Evolutionary conservation across 2,797 vertebrate genomes (phyloP).

Genomic region (Oceanodroma leucorhoa): DNA sequence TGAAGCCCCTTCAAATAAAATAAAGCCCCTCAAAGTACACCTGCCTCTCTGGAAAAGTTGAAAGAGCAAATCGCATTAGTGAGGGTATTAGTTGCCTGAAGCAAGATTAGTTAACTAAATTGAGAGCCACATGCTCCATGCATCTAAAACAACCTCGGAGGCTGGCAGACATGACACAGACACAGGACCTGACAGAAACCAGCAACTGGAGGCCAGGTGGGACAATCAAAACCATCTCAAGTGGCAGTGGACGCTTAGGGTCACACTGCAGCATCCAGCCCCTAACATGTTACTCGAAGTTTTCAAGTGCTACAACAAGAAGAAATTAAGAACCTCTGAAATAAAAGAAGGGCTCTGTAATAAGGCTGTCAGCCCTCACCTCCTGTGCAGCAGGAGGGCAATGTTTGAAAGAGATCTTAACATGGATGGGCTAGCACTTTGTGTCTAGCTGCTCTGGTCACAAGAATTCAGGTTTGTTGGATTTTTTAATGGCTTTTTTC

Average conservation of each 20-base stretch:
- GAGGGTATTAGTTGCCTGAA: not conserved
- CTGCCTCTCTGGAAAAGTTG: not conserved
- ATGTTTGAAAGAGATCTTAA: not conserved
- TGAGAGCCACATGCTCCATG: not conserved
- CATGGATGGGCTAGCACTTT: not conserved
- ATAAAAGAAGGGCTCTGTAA: not conserved
- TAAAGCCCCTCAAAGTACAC: not conserved
- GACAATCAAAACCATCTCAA: not conserved
- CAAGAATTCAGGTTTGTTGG: not conserved
- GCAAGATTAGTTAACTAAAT: not conserved
- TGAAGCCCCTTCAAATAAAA: not conserved
- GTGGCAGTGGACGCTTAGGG: not conserved
- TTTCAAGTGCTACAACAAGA: not conserved
- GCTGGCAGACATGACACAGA: not conserved
- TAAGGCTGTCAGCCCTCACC: not conserved
- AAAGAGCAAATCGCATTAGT: not conserved
- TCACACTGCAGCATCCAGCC: not conserved
- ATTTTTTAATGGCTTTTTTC: not conserved
- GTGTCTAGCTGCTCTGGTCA: not conserved
- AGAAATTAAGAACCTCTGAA: not conserved
- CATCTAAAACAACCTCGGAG: not conserved
- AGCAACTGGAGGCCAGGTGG: not conserved
- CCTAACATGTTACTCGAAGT: not conserved
- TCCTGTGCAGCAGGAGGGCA: not conserved
- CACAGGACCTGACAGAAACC: not conserved